These are phyloP conservation scores for Perca fluviatilis DNA, from an alignment of 2,113 vertebrate species.

Conservation along the genomic window DNA sequence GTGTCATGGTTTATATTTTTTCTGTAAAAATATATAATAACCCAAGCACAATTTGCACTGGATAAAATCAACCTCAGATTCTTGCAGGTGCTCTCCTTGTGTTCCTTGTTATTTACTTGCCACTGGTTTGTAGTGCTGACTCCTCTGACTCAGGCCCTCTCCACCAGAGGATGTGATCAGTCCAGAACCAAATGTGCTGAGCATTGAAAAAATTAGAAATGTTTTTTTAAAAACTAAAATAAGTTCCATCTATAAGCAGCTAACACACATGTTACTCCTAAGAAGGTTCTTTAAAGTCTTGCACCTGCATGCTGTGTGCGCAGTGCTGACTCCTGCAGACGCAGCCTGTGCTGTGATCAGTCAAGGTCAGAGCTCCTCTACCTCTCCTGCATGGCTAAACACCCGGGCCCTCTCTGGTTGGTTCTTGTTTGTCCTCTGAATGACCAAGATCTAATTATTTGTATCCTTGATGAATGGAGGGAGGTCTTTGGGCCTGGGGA, in stretches of 20 bases:
- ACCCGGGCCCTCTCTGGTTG: constrained; percentile 28
- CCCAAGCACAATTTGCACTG: not conserved
- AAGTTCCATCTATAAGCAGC: constrained; percentile 20
- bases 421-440: constrained; percentile 46
- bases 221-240: constrained; percentile 19
- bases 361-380: constrained; percentile 66
- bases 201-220: constrained; percentile 4
- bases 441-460: constrained; percentile 62
- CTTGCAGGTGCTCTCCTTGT: not conserved
- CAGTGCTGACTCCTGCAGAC: constrained; percentile 71
- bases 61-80: not conserved
- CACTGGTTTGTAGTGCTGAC: constrained; percentile 31
- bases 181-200: constrained; percentile 23
- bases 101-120: not conserved
- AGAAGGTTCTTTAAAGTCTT: constrained; percentile 28
- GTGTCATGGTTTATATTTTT: not conserved
- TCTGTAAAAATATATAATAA: not conserved
- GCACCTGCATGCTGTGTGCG: constrained; percentile 24
- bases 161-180: constrained; percentile 20
- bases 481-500: not conserved
- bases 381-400: constrained; percentile 65
- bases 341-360: constrained; percentile 50
- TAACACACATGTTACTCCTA: constrained; percentile 3
- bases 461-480: constrained; percentile 50
- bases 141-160: constrained; percentile 34